Conservation (phyloP, 1,140 invertebrate genomes). For the Saccostrea echinata region DNA sequence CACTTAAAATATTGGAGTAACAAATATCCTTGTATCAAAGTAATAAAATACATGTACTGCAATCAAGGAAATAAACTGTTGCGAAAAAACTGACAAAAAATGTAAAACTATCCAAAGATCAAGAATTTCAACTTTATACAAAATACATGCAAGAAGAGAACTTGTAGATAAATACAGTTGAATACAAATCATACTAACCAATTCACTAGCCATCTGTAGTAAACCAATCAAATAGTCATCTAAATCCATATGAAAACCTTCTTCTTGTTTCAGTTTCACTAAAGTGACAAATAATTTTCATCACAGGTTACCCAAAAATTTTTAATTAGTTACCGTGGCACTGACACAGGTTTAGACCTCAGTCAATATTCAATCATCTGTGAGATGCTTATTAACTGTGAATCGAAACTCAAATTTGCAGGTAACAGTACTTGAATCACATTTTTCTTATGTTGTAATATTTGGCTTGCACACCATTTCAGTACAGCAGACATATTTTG, state of each 20-base stretch:
- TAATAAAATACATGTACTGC: neutral
- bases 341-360: no score
- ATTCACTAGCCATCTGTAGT: conserved; percentile 89
- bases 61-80: neutral
- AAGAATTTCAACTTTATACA: neutral
- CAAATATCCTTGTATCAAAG: neutral
- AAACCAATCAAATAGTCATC: conserved; percentile 94
- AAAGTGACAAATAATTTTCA: neutral
- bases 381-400: no score
- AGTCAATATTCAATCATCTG: neutral
- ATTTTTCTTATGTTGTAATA: no score
- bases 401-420: no score
- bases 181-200: conserved; percentile 82
- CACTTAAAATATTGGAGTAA: neutral
- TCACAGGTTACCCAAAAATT: neutral
- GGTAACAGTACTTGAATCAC: no score
- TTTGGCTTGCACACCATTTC: no score
- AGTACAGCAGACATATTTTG: no score
- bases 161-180: neutral
- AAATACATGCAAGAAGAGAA: neutral
- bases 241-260: conserved; percentile 92
- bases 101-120: no score
- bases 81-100: neutral
- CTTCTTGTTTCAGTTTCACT: conserved; percentile 77
- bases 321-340: no score